Base-by-base conservation (phyloP, 1,140 invertebrate genomes). In the Luehdorfia chinensis region DNA sequence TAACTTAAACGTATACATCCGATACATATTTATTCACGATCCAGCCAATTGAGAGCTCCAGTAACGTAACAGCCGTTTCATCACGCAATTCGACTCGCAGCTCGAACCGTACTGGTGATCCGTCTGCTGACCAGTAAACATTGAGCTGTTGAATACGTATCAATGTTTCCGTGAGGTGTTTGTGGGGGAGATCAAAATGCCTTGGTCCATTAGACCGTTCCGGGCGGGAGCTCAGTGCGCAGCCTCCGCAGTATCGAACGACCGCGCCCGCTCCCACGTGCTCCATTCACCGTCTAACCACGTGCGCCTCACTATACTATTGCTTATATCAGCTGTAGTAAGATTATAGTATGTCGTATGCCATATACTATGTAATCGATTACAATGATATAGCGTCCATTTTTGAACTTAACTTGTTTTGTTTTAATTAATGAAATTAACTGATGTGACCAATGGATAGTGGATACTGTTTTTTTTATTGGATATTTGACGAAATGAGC, bases 181-280 rank as follows among this genome's bases (percentile, higher is more conserved):
- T 34, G 30, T 23, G 15, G 14, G 32, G 23, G 36, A 32, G 55
- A 32, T 52, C 59, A 31, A 43, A 49, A 11, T 50, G 48, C 5
- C 15, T 11, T 71, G 65, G 66, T 25, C 32, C 39, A 34, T 6
- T 11, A 5, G 39, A 15, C 30, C 47, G 61, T 63, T 70, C 78
- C 73, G 75, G 70, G 70, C 70, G 61, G 32, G 55, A 53, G 65
- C 66, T 61, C 62, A 75, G 64, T 55, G 78, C 78, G 78, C 80
- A 84, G 78, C 80, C 78, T 83, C 80, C 80, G 73, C 66, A 30
- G 50, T 83, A 84, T 83, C 69, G 80, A 81, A 52, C 80, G 80
- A 56, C 72, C 80, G 70, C 75, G 70, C 68, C 74, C 74, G 63
- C 52, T n/a, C 15, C 74, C 79, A 84, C 77, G 77, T 84, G 80